Percentiles rank a stretch among this genome's conserved stretches.
phyloP scores from a whole-genome alignment of 2,113 vertebrate genomes.

The Taxidea taxus region DNA sequence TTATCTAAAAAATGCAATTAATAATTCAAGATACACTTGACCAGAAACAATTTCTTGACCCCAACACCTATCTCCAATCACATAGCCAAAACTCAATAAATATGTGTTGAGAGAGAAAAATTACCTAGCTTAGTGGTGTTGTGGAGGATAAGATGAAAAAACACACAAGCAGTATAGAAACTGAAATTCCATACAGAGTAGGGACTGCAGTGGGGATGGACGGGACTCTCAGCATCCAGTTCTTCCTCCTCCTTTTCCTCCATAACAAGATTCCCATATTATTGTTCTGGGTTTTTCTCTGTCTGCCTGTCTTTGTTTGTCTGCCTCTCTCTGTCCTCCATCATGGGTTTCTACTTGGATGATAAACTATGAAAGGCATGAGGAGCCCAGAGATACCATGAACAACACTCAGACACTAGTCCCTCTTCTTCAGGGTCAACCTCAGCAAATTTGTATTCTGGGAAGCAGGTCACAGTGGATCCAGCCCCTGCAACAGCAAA shows the following conservation, averaged over 20 bases:
- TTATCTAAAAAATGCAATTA: not conserved
- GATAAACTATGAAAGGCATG: not conserved
- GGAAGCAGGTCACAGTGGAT: not conserved
- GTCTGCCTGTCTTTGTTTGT: not conserved
- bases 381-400: not conserved
- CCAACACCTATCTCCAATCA: not conserved
- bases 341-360: not conserved
- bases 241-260: rapidly evolving
- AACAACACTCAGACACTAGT: not conserved
- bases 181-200: no score
- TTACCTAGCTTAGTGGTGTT: not conserved
- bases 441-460: not conserved
- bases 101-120: not conserved
- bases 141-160: not conserved
- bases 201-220: no score
- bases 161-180: rapidly evolving
- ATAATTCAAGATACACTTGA: not conserved
- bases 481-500: not conserved
- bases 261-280: not conserved
- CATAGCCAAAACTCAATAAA: not conserved
- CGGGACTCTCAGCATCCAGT: not conserved
- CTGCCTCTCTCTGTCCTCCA: no score
- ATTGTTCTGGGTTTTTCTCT: not conserved
- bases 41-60: not conserved
- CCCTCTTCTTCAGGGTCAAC: not conserved